Evolutionary conservation across 2,888 invertebrate genomes (phyloP), one percentile per base, ranked within the genome.

Genomic region (Heliconius erato): DNA sequence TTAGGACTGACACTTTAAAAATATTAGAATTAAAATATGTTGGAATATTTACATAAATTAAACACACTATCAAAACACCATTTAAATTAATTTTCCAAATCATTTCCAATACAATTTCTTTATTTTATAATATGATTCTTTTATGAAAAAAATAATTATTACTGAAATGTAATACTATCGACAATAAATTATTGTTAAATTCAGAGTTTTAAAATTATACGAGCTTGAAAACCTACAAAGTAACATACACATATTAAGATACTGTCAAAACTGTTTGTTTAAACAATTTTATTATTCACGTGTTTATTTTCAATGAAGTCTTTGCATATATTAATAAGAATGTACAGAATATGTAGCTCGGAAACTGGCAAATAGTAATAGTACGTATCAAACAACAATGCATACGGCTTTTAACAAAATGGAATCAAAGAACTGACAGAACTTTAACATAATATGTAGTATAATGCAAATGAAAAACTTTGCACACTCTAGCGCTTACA

Each of bases 391-490:
- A 6, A 35, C 26, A 26, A 44, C 72, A 72, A 49, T 35, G 23
- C 23, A 23, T 69, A 69, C 19, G 69, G 23, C 14, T 32, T 69
- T 40, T 23, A 35, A 32, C 35, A 69, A 40, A 40, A 32, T 40
- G 40, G 12, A 40, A 35, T 35, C 35, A 69, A 69, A 69, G 35
- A 35, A 69, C 40, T 40, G 69, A 69, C 69, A 40, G 9, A 23
- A 69, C 23, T n/a, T 69, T 69, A 40, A 40, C 69, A 69, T 40
- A 69, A 69, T 69, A 40, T 40, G n/a, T 35, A 69, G 40, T 35
- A 23, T 69, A 35, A 69, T 69, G 69, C 40, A 69, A 69, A 69
- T 69, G 69, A 23, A 23, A 35, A 69, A 69, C 40, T 11, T 69
- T 40, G 23, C 35, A 69, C 35, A 23, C 35, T 69, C 35, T 23